These are phyloP conservation scores for Montipora capricornis DNA, from an alignment of 64 coral and sea anemone genomes.

Conservation along the genomic window DNA sequence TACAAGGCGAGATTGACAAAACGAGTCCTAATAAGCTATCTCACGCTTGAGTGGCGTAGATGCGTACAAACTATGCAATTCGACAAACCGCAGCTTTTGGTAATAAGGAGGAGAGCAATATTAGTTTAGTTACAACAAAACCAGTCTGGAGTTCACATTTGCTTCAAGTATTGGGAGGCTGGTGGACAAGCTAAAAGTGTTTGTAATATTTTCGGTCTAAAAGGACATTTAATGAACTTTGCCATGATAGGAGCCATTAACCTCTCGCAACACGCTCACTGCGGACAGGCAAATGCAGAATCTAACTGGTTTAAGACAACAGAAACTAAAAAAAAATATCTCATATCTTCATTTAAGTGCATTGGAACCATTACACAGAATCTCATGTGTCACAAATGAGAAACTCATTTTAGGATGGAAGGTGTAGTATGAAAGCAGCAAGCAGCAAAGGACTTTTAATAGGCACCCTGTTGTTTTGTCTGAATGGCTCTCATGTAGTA, in stretches of 20 bases:
- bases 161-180: background rate
- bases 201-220: background rate
- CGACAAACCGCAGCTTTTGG: background rate
- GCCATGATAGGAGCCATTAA: background rate
- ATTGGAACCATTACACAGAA: too few species aligned
- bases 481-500: background rate
- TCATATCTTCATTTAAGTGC: too few species aligned
- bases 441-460: background rate
- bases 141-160: background rate
- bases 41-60: slow-evolving; percentile 7
- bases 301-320: too few species aligned
- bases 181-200: background rate
- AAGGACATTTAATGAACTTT: too few species aligned
- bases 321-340: too few species aligned
- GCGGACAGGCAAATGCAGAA: too few species aligned
- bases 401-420: background rate
- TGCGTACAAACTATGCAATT: slow-evolving; percentile 10
- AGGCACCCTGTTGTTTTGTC: background rate
- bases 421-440: background rate
- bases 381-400: too few species aligned
- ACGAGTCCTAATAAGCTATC: slow-evolving; percentile 47
- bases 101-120: background rate
- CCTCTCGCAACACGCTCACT: background rate
- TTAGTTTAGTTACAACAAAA: background rate
- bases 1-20: slow-evolving; percentile 33